Evolutionary conservation across 2,797 vertebrate genomes (phyloP).

Genomic region (Podarcis lilfordi): DNA sequence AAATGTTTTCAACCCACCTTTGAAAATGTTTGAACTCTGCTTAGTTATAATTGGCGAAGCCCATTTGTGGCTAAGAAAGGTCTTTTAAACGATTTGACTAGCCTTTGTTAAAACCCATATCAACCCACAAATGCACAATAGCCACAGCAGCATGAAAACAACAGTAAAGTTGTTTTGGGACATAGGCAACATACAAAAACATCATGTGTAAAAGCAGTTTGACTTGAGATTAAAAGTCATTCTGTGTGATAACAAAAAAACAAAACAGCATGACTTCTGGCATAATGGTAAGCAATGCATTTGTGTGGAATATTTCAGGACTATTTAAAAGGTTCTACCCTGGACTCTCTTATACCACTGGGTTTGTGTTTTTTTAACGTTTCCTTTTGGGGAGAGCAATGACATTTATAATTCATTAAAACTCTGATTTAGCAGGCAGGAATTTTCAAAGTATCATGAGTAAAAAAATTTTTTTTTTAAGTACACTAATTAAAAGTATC

Average conservation of each 20-base stretch:
- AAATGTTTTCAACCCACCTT: background rate
- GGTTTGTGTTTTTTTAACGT: background rate
- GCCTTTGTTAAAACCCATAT: background rate
- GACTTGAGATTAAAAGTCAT: background rate
- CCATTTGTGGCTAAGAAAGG: constrained; percentile 16
- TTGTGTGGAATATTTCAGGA: background rate
- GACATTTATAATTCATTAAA: background rate
- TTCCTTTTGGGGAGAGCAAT: background rate
- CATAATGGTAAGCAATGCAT: background rate
- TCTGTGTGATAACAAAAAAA: constrained; percentile 1
- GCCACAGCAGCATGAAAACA: background rate
- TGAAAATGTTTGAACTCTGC: constrained; percentile 18
- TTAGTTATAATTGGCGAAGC: constrained; percentile 20
- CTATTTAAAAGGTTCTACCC: background rate
- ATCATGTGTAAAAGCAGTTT: background rate
- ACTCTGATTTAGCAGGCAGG: background rate
- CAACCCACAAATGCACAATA: constrained; percentile 21
- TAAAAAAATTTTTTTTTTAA: no score
- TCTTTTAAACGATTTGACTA: background rate
- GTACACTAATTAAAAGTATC: background rate
- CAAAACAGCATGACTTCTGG: background rate
- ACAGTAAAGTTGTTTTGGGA: background rate
- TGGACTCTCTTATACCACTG: background rate
- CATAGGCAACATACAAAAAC: background rate
- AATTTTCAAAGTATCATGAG: background rate